Evolutionary conservation across 2,113 vertebrate species (phyloP), one percentile per base, ranked within the genome.

Genomic region (Syrmaticus mikado): DNA sequence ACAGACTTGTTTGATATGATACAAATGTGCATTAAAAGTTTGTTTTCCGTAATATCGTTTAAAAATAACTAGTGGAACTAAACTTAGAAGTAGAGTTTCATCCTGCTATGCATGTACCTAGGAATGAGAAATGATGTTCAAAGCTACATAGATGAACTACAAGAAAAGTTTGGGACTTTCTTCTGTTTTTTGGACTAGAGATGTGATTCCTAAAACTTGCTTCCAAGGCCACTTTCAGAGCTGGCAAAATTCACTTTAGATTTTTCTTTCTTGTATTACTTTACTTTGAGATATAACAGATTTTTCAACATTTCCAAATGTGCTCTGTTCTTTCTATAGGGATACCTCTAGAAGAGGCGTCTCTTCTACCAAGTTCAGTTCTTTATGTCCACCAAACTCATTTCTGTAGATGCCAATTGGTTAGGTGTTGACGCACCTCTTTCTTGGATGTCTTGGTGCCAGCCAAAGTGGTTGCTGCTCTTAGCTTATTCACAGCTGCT

Each of bases 1-100:
- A 72, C 72, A 85, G 50, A 81, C 66, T 94, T 95, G n/a, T 94
- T 97, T 95, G 75, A 81, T 87, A 94, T 95, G 75, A 53, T 95
- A 77, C 40, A 62, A 48, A 74, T 6, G 3, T 30, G 2, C 6
- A 34, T 75, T 86, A 89, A 78, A 95, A 83, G 45, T 73, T 81
- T 95, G 45, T 96, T 95, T 83, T 83, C 50, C 36, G 88, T 72
- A 22, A 58, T 24, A 61, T 21, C 40, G 27, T 36, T 81, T 32
- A 60, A 81, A 93, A 92, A 2, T 21, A 34, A 61, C 53, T 38
- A 40, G 14, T 48, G 75, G 76, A 93, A 92, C 94, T 66, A 72
- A 85, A 72, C 57, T 36, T 85, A 89, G 89, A 83, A 61, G 45
- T 17, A 32, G 27, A 8, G 4, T 52, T 22, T 78, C 8, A n/a